Evolutionary conservation across 1,140 invertebrate genomes (phyloP), one percentile per base, ranked within the genome.

Genomic region (Rhynchophorus ferrugineus): DNA sequence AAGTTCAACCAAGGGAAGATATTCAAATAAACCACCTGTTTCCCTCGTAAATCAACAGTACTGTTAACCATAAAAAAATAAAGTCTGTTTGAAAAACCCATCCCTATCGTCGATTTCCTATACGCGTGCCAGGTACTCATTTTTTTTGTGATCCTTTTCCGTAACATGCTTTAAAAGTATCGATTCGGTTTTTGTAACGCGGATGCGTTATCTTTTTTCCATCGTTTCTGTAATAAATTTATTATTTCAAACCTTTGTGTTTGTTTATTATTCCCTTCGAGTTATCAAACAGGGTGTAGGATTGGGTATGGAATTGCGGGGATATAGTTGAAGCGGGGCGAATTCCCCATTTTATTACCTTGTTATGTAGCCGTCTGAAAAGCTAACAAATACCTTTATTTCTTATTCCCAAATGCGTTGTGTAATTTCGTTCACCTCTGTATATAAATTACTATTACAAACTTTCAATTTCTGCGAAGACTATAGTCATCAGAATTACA

Each of bases 1-100:
- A 83, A 88, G 70, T 96, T 98, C 78, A 97, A 95, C 73, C 89
- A 98, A 78, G 96, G 96, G 72, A 99, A 99, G 78, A 93, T 98
- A 70, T 99, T 98, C 79, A 99, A 99, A 79, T 99, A 87, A 47
- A 18, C n/a, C n/a, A n/a, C n/a, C n/a, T n/a, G n/a, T n/a, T n/a
- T 29, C 5, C 24, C 5, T 5, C 11, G 24, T 11, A 29, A 29
- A 29, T 6, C 24, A 29, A 29, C 11, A 6, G 5, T 29, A 29
- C 5, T 6, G 5, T 6, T 29, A 5, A 29, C 11, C 11, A 29
- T 29, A 6, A 6, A 11, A 6, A 6, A 29, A 29, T 29, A 29
- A 29, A 29, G 24, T 29, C 5, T 29, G 24, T 29, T 29, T 29
- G 5, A 11, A 29, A 29, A 6, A 6, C 11, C n/a, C n/a, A n/a